Conservation (phyloP, 2,888 invertebrate species). For the Tiliacea citrago region DNA sequence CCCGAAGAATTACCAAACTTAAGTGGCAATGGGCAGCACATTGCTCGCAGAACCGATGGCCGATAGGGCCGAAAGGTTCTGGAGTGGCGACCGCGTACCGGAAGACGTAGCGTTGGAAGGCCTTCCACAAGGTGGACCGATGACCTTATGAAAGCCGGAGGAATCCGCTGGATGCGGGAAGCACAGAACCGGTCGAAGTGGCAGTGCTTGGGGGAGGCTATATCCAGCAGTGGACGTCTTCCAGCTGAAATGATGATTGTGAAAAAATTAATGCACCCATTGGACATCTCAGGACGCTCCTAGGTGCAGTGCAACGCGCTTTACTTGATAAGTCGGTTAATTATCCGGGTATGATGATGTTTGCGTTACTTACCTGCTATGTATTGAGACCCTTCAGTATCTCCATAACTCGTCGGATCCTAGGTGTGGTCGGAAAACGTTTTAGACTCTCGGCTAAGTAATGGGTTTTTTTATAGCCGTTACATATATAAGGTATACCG, state of each 20-base stretch:
- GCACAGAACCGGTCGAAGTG: not conserved
- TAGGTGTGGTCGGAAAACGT: not conserved
- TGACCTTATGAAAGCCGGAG: too few relatives aligned
- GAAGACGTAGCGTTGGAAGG: too few relatives aligned
- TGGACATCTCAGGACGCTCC: conserved; percentile 36
- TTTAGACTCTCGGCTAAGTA: not conserved
- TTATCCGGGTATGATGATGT: conserved; percentile 77
- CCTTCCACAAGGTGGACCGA: too few relatives aligned
- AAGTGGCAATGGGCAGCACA: too few relatives aligned
- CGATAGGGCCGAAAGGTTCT: too few relatives aligned
- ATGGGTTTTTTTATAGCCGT: not conserved
- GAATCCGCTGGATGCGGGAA: not conserved
- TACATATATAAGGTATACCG: not conserved
- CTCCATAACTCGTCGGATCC: not conserved
- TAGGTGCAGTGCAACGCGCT: conserved; percentile 61
- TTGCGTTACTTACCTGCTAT: conserved; percentile 67
- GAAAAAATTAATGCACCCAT: conserved; percentile 16
- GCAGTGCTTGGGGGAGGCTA: not conserved
- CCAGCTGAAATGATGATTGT: not conserved
- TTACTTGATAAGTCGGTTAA: conserved; percentile 75
- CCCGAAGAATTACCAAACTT: too few relatives aligned
- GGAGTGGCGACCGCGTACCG: too few relatives aligned
- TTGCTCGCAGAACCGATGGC: too few relatives aligned
- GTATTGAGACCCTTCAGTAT: not conserved
- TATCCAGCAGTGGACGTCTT: not conserved